Evolutionary conservation across 64 coral and sea anemone species (phyloP).

Genomic region (Montipora sp.): DNA sequence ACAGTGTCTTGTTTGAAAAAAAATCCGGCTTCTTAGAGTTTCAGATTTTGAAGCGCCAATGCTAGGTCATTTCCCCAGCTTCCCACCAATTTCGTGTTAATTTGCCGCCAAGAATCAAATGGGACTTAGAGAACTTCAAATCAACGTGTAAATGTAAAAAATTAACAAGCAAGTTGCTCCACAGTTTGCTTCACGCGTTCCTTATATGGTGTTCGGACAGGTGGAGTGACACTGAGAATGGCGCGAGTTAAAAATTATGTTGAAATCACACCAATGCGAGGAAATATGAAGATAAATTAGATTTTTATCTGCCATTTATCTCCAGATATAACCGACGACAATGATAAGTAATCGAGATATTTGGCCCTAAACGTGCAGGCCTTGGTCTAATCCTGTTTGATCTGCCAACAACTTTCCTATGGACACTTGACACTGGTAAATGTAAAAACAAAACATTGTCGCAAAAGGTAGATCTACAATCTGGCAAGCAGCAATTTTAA

Average conservation of each 20-base stretch:
- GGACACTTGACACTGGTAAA: not conserved
- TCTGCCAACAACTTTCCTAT: not conserved
- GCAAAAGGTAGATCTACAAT: not conserved
- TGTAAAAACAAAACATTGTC: conserved; percentile 2
- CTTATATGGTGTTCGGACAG: conserved; percentile 73
- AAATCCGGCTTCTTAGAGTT: not conserved
- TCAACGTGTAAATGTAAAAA: conserved; percentile 88
- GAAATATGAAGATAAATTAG: not conserved
- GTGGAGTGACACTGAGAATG: conserved; percentile 71
- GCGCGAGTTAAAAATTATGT: conserved; percentile 64
- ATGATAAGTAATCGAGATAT: not conserved
- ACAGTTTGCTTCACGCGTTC: conserved; percentile 67
- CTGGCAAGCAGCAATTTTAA: not conserved
- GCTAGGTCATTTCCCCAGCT: not conserved
- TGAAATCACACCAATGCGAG: conserved; percentile 38
- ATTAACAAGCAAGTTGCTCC: conserved; percentile 78
- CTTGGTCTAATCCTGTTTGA: not conserved
- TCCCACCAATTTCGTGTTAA: conserved; percentile 13
- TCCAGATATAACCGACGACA: not conserved
- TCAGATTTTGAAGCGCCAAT: not conserved
- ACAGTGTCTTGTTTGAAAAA: not conserved
- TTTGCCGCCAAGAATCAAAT: not conserved
- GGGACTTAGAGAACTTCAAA: conserved; percentile 32
- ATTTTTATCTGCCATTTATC: not conserved
- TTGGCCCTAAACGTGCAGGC: not conserved